These are phyloP conservation scores for Danio kyathit DNA, from an alignment of 2,797 vertebrate genomes.

Conservation along the genomic window DNA sequence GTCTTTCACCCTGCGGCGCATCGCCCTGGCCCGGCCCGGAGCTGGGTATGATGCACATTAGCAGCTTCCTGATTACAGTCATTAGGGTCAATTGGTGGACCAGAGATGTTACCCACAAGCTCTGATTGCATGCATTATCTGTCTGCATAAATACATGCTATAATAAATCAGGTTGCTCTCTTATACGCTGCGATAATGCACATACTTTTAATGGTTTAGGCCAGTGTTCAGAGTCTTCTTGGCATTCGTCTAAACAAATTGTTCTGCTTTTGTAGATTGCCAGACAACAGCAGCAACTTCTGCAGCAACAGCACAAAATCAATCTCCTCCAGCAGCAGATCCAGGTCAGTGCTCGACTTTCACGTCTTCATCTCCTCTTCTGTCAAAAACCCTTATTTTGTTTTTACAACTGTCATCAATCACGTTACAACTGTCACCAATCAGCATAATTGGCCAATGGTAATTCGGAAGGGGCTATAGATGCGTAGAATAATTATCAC, in stretches of 20 bases:
- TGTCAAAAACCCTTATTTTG: constrained; percentile 57
- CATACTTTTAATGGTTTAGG: neutral
- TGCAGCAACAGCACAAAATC: constrained; percentile 99
- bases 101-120: constrained; percentile 31
- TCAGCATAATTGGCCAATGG: constrained; percentile 77
- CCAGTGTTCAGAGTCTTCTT: neutral
- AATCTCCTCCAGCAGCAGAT: constrained; percentile 99
- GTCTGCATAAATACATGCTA: constrained; percentile 35
- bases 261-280: constrained; percentile 89
- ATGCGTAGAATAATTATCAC: constrained; percentile 84
- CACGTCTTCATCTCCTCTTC: neutral
- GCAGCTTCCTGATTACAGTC: constrained; percentile 42
- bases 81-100: constrained; percentile 44
- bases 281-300: constrained; percentile 99
- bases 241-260: constrained; percentile 22
- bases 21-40: constrained; percentile 13
- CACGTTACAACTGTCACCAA: constrained; percentile 48
- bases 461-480: constrained; percentile 74
- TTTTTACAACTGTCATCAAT: constrained; percentile 68
- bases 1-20: constrained; percentile 53
- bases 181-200: constrained; percentile 19
- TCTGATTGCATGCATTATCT: constrained; percentile 52
- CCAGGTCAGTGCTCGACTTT: constrained; percentile 90
- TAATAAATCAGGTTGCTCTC: constrained; percentile 26
- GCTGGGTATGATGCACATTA: constrained; percentile 45